Percentiles rank a stretch among this genome's conserved stretches.
Conservation (phyloP, 2,113 vertebrate species). For the Nansenia antarctica region DNA sequence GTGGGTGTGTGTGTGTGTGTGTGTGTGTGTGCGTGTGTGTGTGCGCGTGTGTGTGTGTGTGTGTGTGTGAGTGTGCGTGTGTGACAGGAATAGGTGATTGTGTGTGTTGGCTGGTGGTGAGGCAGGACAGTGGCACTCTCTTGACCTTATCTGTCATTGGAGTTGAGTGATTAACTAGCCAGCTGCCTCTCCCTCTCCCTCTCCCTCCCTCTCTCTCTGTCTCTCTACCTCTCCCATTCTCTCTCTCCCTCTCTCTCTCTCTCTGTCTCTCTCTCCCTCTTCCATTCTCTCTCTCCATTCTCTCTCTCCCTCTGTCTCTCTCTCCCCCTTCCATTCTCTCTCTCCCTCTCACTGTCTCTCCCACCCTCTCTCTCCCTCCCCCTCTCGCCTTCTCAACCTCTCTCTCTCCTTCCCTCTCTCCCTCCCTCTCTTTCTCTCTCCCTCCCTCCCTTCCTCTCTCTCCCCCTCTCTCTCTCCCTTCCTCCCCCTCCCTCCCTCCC, state of each 20-base stretch:
- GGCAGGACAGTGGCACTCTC: conserved; percentile 64
- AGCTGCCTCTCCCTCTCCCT: conserved; percentile 68
- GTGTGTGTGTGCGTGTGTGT: background rate
- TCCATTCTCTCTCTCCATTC: background rate
- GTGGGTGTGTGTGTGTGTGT: conserved; percentile 50
- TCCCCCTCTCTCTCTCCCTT: no score
- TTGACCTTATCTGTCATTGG: conserved; percentile 88
- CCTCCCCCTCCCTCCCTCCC: no score
- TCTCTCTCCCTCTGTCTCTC: background rate
- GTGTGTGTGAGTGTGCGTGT: conserved; percentile 30
- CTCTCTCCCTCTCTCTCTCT: conserved; percentile 13
- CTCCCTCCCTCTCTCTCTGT: conserved; percentile 12
- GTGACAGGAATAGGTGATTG: conserved; percentile 69
- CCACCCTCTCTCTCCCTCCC: conserved; percentile 11
- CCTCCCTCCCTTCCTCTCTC: conserved; percentile 10
- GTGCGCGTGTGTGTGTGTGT: conserved; percentile 44
- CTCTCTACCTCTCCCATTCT: conserved; percentile 10
- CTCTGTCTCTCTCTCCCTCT: background rate
- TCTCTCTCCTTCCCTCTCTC: background rate
- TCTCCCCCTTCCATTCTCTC: background rate
- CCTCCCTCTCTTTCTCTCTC: conserved; percentile 18
- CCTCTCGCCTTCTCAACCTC: no score
- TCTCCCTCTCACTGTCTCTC: conserved; percentile 19
- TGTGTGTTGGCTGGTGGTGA: conserved; percentile 59
- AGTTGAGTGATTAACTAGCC: conserved; percentile 81